A percentile compares a stretch with the other conserved stretches of the same genome.
Evolutionary conservation across 2,113 vertebrate species (phyloP).

Genomic region (Phycodurus eques): DNA sequence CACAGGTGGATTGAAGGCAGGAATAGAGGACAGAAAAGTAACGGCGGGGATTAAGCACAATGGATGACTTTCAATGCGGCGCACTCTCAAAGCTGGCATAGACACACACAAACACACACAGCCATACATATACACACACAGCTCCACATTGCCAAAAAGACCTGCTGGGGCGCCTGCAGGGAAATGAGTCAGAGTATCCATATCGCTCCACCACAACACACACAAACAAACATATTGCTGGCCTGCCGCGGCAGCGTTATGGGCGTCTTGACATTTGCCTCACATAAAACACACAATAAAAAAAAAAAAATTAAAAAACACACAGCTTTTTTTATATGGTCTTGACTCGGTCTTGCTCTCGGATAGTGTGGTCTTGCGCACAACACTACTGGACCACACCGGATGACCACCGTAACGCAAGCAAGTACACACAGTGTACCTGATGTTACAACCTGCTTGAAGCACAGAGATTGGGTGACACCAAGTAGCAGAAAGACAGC

Average conservation of each 20-base stretch:
- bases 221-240: slow-evolving; percentile 60
- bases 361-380: no score
- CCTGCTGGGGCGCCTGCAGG: slow-evolving; percentile 54
- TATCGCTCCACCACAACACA: slow-evolving; percentile 54
- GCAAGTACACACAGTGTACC: no score
- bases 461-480: neutral
- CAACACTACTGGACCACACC: neutral
- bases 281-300: slow-evolving; percentile 25
- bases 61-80: slow-evolving; percentile 58
- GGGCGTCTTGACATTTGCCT: slow-evolving; percentile 53
- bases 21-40: slow-evolving; percentile 55
- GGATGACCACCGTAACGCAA: no score
- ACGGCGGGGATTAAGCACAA: slow-evolving; percentile 42
- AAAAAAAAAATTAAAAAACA: neutral
- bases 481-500: neutral
- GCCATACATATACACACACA: slow-evolving; percentile 5
- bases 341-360: no score
- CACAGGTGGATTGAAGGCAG: slow-evolving; percentile 58
- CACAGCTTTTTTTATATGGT: neutral
- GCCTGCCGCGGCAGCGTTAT: slow-evolving; percentile 38
- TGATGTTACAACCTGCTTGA: neutral
- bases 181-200: slow-evolving; percentile 60
- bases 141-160: slow-evolving; percentile 42
- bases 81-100: slow-evolving; percentile 33
- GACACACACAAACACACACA: neutral